A percentile compares a stretch with the other conserved stretches of the same genome.
phyloP scores from a whole-genome alignment of 2,113 vertebrate genomes.

The Tiliqua scincoides region DNA sequence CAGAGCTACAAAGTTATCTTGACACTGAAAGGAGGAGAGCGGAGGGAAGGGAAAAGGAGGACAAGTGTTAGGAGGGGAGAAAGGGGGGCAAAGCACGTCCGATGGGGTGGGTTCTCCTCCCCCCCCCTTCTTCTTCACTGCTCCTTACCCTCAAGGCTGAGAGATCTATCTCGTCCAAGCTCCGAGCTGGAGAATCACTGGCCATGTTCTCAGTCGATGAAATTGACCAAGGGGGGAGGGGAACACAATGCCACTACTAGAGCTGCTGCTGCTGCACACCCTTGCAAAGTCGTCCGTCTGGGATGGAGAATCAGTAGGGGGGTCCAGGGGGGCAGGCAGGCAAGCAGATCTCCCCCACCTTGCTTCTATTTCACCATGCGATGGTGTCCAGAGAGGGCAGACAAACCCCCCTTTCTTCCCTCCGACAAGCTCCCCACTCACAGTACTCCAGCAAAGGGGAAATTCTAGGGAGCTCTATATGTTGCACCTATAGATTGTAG shows the following conservation, averaged over 20 bases:
- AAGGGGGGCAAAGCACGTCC: not conserved
- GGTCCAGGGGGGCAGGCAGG: not conserved
- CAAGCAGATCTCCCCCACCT: constrained; percentile 31
- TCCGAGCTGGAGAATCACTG: constrained; percentile 95
- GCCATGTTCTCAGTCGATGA: constrained; percentile 84
- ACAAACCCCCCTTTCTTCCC: not conserved
- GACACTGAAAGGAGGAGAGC: not conserved
- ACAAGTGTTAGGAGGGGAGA: not conserved
- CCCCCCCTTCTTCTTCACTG: too few relatives aligned
- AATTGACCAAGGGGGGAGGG: constrained; percentile 58
- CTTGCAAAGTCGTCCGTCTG: not conserved
- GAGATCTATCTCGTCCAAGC: constrained; percentile 97
- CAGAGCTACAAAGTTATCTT: not conserved
- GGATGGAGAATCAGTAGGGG: not conserved
- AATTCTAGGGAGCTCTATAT: too few relatives aligned
- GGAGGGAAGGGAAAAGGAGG: not conserved
- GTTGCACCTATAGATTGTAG: too few relatives aligned
- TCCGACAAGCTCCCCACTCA: not conserved
- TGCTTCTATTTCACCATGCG: constrained; percentile 65
- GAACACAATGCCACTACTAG: not conserved
- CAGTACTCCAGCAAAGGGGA: not conserved
- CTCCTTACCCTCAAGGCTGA: constrained; percentile 91
- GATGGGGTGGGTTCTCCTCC: not conserved
- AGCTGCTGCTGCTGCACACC: not conserved
- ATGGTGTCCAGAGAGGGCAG: constrained; percentile 9